phyloP scores from a whole-genome alignment of 2,113 vertebrate species.

The Microcebus ravelobensis region DNA sequence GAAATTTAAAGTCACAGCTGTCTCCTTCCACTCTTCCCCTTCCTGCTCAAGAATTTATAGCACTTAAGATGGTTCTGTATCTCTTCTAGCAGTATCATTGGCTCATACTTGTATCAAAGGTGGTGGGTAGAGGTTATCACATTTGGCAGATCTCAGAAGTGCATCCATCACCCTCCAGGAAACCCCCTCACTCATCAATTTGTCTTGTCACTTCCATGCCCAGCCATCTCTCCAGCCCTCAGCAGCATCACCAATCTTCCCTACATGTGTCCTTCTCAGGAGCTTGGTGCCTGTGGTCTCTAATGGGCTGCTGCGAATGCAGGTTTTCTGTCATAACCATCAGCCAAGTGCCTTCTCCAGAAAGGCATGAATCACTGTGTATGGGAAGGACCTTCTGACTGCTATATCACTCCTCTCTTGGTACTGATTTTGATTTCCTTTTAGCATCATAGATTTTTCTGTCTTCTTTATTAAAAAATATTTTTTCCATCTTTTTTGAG shows the following conservation, averaged over 20 bases:
- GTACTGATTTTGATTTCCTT: background rate
- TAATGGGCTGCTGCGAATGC: background rate
- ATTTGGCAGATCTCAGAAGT: slow-evolving; percentile 43
- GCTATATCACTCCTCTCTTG: rapidly evolving
- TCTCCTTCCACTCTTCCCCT: background rate
- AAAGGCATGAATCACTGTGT: background rate
- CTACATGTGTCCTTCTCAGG: background rate
- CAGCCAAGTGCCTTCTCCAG: background rate
- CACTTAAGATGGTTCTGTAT: background rate
- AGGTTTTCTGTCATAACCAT: background rate
- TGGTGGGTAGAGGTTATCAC: slow-evolving; percentile 46
- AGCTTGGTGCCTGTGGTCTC: background rate
- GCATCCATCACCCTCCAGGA: slow-evolving; percentile 64
- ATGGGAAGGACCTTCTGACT: background rate
- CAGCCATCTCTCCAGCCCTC: background rate
- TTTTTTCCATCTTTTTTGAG: background rate
- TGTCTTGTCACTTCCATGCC: slow-evolving; percentile 48
- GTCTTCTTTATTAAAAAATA: background rate
- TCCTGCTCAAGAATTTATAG: slow-evolving; percentile 51
- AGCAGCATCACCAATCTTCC: background rate
- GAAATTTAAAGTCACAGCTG: background rate
- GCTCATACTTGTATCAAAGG: slow-evolving; percentile 50
- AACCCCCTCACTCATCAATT: slow-evolving; percentile 28
- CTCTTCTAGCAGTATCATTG: slow-evolving; percentile 11
- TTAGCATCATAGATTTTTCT: background rate